A percentile compares a stretch with the other conserved stretches of the same genome.
Conservation (phyloP, 2,888 invertebrate genomes). For the Vandiemenella viatica region DNA sequence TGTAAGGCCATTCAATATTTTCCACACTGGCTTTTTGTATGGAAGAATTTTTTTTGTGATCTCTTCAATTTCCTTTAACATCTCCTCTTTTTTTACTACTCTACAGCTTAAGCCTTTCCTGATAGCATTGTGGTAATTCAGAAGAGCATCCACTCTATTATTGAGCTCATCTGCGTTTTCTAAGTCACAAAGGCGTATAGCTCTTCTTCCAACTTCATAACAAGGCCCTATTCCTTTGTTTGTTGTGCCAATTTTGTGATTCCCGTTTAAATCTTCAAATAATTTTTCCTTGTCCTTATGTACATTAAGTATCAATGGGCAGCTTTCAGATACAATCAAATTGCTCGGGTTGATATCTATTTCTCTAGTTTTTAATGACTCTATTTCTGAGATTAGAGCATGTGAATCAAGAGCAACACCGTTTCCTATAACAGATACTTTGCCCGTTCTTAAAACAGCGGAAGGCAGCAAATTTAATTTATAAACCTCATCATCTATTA, state of each 20-base stretch:
- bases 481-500: conserved; percentile 1
- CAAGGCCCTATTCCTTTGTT: no score
- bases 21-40: no score
- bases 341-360: neutral
- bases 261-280: neutral
- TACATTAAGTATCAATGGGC: neutral
- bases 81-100: neutral
- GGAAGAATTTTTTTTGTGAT: neutral
- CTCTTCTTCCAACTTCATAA: no score
- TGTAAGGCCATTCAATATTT: neutral
- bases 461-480: conserved; percentile 5
- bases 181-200: no score
- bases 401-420: neutral
- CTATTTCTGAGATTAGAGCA: neutral
- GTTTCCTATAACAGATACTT: neutral
- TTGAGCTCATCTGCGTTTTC: no score
- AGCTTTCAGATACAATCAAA: neutral
- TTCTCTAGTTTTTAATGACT: neutral
- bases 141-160: no score
- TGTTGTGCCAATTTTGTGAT: neutral
- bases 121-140: no score
- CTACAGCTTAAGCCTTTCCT: neutral
- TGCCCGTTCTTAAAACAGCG: neutral
- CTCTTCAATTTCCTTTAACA: neutral
- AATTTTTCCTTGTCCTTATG: neutral